These are phyloP conservation scores for Lithophane leautieri DNA, from an alignment of 2,888 invertebrate species.

Conservation along the genomic window DNA sequence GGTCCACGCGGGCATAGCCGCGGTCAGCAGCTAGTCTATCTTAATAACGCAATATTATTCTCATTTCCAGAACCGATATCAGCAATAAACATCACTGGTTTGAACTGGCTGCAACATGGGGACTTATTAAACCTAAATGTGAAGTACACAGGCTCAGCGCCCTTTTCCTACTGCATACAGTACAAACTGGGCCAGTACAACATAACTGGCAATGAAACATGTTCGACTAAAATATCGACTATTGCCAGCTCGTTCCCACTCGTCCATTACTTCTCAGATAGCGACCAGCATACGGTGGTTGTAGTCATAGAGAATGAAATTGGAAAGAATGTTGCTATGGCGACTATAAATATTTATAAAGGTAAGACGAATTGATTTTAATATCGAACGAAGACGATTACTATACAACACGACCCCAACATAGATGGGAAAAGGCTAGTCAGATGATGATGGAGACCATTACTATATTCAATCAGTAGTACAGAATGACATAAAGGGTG, in stretches of 20 bases:
- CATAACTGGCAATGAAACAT: conserved; percentile 94
- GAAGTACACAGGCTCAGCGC: conserved; percentile 94
- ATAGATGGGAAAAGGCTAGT: too few relatives aligned
- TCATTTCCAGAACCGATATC: conserved; percentile 92
- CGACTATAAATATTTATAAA: conserved; percentile 95
- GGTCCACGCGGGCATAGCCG: too few relatives aligned
- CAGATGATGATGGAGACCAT: too few relatives aligned
- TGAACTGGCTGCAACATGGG: conserved; percentile 95
- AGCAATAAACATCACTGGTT: conserved; percentile 93
- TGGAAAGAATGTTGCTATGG: conserved; percentile 92
- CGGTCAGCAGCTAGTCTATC: background rate
- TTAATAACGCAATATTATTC: conserved; percentile 2
- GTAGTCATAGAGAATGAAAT: conserved; percentile 95
- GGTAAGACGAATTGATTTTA: conserved; percentile 87
- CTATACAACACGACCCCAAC: too few relatives aligned
- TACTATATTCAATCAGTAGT: too few relatives aligned
- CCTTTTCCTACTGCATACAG: conserved; percentile 93
- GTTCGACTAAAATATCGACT: conserved; percentile 81
- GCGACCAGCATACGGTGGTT: conserved; percentile 94
- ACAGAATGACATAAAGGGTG: too few relatives aligned
- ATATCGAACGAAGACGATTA: too few relatives aligned
- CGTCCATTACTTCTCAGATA: conserved; percentile 92
- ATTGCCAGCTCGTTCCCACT: conserved; percentile 91
- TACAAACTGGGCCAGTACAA: conserved; percentile 92
- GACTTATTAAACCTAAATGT: conserved; percentile 93